Evolutionary conservation across 2,113 vertebrate species (phyloP).

Genomic region (Cervus canadensis): DNA sequence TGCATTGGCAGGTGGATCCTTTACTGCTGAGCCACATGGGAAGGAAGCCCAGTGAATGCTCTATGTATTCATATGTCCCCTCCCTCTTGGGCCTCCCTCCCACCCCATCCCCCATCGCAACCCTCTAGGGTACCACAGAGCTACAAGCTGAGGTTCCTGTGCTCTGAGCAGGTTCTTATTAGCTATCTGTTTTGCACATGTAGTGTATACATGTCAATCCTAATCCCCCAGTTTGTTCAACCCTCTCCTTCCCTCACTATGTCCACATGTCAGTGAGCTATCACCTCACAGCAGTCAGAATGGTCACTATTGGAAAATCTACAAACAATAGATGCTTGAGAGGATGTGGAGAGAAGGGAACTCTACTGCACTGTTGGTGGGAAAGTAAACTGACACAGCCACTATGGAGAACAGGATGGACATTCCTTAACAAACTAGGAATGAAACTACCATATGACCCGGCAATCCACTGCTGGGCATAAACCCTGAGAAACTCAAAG

Average conservation of each 20-base stretch:
- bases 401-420: neutral
- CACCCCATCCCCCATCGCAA: neutral
- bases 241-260: neutral
- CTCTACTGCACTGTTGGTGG: neutral
- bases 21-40: neutral
- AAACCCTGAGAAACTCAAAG: neutral
- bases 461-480: neutral
- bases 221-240: neutral
- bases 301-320: neutral
- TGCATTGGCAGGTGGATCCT: neutral
- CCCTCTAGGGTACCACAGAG: neutral
- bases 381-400: neutral
- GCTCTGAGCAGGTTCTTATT: neutral
- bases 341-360: neutral
- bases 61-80: neutral
- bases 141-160: neutral
- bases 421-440: neutral
- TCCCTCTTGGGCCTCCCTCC: neutral
- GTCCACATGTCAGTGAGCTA: neutral
- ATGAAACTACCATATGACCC: accelerated
- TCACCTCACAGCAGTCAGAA: neutral
- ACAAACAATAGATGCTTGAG: neutral
- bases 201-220: neutral
- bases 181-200: neutral
- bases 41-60: neutral